These are phyloP conservation scores for Chiroxiphia lanceolata DNA, from an alignment of 2,797 vertebrate species.

Conservation along the genomic window DNA sequence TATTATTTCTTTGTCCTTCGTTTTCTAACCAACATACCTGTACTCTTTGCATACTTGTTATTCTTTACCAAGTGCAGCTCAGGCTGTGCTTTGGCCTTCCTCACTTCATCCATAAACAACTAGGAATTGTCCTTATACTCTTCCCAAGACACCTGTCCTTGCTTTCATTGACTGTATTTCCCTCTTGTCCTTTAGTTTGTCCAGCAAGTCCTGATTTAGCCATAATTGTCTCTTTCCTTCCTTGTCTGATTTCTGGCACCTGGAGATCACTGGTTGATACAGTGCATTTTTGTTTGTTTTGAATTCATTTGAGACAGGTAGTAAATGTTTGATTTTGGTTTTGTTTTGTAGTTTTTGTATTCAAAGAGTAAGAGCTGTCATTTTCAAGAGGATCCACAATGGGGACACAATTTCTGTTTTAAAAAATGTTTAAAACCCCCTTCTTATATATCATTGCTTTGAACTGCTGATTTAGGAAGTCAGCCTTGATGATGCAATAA, in stretches of 20 bases:
- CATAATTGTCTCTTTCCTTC: neutral
- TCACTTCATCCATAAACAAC: neutral
- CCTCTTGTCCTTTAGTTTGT: neutral
- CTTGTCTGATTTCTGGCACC: neutral
- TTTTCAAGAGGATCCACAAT: neutral
- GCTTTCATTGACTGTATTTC: neutral
- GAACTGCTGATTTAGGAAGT: slow-evolving; percentile 12
- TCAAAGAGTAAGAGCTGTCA: neutral
- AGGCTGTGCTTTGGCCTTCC: neutral
- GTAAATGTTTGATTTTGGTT: neutral
- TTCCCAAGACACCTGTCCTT: neutral
- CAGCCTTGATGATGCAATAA: neutral
- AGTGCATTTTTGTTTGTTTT: neutral
- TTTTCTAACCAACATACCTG: neutral
- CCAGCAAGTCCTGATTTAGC: neutral
- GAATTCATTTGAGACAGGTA: neutral
- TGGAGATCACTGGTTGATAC: neutral
- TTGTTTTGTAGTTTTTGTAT: neutral
- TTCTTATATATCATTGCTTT: neutral
- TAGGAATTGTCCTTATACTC: neutral
- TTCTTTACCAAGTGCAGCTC: neutral
- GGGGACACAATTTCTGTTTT: neutral
- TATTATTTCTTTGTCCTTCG: neutral
- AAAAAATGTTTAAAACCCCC: neutral
- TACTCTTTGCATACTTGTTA: neutral